Evolutionary conservation across 2,797 vertebrate species (phyloP).

Genomic region (Natrix natrix): DNA sequence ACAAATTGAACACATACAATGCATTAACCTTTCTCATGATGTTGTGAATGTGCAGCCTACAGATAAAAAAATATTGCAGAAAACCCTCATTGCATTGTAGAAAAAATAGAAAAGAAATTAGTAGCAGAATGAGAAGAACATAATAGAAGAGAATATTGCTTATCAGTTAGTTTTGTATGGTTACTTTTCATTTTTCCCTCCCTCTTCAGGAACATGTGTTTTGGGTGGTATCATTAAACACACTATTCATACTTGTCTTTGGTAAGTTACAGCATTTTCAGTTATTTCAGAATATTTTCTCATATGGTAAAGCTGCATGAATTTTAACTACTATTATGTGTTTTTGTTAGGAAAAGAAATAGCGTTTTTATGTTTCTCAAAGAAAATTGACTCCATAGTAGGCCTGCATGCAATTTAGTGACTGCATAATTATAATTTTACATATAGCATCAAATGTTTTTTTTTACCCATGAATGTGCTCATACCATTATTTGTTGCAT

Average conservation of each 20-base stretch:
- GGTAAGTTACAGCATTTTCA: constrained; percentile 77
- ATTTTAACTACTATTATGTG: background rate
- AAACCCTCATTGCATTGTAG: background rate
- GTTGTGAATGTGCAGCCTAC: background rate
- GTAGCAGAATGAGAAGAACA: background rate
- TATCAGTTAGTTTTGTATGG: constrained; percentile 13
- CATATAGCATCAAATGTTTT: background rate
- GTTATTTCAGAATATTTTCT: constrained; percentile 23
- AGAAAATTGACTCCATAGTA: background rate
- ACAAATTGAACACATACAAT: background rate
- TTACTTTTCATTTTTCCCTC: constrained; percentile 21
- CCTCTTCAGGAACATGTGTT: constrained; percentile 92
- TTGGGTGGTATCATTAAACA: constrained; percentile 98
- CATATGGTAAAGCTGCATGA: background rate
- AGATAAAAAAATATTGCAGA: background rate
- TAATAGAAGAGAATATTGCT: background rate
- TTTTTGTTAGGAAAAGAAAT: background rate
- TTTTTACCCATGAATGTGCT: background rate
- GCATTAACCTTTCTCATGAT: background rate
- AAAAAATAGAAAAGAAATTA: background rate
- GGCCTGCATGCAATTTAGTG: background rate
- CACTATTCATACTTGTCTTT: constrained; percentile 97
- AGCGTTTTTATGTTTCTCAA: background rate
- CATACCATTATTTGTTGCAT: background rate
- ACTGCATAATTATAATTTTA: background rate